Percentiles rank a stretch among this genome's conserved stretches.
These are phyloP conservation scores for Spodoptera frugiperda DNA, from an alignment of 1,140 invertebrate species.

Conservation along the genomic window DNA sequence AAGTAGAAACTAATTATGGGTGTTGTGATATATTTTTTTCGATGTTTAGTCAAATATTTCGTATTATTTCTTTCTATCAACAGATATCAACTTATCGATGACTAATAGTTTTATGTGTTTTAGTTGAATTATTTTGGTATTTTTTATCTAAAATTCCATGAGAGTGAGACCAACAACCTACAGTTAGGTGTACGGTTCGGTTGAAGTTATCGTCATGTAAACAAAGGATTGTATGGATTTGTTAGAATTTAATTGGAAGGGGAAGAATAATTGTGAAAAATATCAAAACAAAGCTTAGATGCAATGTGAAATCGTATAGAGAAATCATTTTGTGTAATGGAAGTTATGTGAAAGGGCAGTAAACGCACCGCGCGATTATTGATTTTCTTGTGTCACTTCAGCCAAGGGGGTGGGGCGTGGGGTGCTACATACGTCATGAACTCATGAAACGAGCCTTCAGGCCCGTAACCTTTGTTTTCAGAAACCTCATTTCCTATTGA, in stretches of 20 bases:
- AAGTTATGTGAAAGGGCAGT: conserved; percentile 12
- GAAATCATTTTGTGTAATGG: neutral
- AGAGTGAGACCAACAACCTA: neutral
- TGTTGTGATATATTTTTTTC: neutral
- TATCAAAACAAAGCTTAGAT: neutral
- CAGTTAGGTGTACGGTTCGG: neutral
- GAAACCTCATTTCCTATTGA: neutral
- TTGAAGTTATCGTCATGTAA: neutral
- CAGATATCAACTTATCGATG: conserved; percentile 60
- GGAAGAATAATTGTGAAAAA: neutral
- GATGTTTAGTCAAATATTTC: neutral
- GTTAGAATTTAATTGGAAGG: neutral
- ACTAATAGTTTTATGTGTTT: conserved; percentile 59
- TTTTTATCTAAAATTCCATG: conserved; percentile 17
- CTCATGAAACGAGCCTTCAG: conserved; percentile 51
- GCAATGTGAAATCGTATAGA: neutral
- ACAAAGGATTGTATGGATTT: conserved; percentile 5
- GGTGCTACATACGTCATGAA: conserved; percentile 63
- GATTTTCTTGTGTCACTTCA: conserved; percentile 75
- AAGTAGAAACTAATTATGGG: neutral
- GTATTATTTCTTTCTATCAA: conserved; percentile 20
- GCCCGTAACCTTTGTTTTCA: conserved; percentile 2
- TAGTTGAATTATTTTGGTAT: conserved; percentile 29
- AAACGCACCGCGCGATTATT: conserved; percentile 53
- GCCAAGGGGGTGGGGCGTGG: conserved; percentile 57